Conservation (phyloP, 2,113 vertebrate genomes). For the Prochilodus magdalenae region DNA sequence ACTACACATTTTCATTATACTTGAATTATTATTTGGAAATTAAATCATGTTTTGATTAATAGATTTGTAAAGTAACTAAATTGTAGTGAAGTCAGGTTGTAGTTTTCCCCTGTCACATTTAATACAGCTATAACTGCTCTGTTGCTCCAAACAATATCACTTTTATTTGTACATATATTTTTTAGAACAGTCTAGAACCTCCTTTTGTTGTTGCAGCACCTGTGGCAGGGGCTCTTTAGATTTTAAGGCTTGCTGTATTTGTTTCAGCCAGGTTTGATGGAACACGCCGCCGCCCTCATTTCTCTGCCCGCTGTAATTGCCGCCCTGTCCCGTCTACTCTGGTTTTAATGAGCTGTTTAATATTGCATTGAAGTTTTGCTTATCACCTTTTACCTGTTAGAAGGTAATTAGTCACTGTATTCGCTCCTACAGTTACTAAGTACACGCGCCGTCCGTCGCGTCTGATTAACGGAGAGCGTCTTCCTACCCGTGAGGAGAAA, state of each 20-base stretch:
- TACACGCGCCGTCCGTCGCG: conserved; percentile 14
- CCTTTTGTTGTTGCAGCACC: not conserved
- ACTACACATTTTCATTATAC: too few species aligned
- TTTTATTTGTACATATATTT: too few species aligned
- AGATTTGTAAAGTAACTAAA: too few species aligned
- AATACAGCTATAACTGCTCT: too few species aligned
- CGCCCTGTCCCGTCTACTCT: conserved; percentile 54
- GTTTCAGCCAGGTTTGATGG: not conserved
- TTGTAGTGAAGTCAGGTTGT: too few species aligned
- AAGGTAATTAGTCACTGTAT: conserved; percentile 58
- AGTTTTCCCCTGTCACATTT: too few species aligned
- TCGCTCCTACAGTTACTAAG: conserved; percentile 20
- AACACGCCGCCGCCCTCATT: not conserved
- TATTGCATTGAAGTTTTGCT: conserved; percentile 71
- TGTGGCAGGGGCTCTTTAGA: not conserved
- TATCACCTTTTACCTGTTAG: conserved; percentile 75
- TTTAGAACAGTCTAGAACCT: too few species aligned
- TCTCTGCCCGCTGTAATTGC: conserved; percentile 61
- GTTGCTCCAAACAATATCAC: too few species aligned
- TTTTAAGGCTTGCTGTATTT: not conserved
- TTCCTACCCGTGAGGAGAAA: conserved; percentile 8
- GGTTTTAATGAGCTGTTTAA: conserved; percentile 66
- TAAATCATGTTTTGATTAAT: too few species aligned
- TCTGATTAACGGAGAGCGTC: conserved; percentile 21
- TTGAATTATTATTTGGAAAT: too few species aligned